These are phyloP conservation scores for Epizoanthus rinbou DNA, from an alignment of 92 coral and sea anemone genomes.

Conservation along the genomic window DNA sequence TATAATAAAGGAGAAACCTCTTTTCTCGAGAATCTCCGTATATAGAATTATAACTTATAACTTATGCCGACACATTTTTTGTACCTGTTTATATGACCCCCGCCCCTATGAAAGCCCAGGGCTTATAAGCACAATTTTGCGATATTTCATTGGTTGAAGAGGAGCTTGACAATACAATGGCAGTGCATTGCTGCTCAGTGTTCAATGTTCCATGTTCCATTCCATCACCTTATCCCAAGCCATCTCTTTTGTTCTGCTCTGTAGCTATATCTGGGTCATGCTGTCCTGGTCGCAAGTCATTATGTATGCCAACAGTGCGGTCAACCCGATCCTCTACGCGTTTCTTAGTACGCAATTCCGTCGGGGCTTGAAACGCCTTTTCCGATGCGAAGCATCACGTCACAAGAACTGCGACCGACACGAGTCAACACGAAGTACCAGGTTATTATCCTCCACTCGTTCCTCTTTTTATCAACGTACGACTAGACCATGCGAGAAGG, in stretches of 20 bases:
- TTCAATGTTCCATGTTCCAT: too few relatives aligned
- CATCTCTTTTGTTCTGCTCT: not conserved
- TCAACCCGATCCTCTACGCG: conserved; percentile 90
- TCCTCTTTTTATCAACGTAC: conserved; percentile 18
- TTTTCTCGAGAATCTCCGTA: too few relatives aligned
- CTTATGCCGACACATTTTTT: too few relatives aligned
- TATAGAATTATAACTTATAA: too few relatives aligned
- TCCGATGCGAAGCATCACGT: conserved; percentile 24
- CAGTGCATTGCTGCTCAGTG: too few relatives aligned
- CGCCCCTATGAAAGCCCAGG: too few relatives aligned
- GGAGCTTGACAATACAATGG: too few relatives aligned
- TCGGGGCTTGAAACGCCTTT: conserved; percentile 75
- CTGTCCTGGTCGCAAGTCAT: conserved; percentile 80
- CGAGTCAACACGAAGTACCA: conserved; percentile 10
- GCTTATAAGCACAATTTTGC: too few relatives aligned
- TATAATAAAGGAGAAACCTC: too few relatives aligned
- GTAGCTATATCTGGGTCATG: conserved; percentile 63
- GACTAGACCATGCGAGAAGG: conserved; percentile 4
- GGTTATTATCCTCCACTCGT: conserved; percentile 36
- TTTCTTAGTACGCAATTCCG: conserved; percentile 92
- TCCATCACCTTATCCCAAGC: too few relatives aligned
- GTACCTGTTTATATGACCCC: too few relatives aligned
- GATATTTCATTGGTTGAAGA: too few relatives aligned
- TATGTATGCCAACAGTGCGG: conserved; percentile 90
- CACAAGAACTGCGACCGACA: not conserved